A percentile compares a stretch with the other conserved stretches of the same genome.
phyloP scores from a whole-genome alignment of 2,113 vertebrate species.

The Dermatemys mawii region DNA sequence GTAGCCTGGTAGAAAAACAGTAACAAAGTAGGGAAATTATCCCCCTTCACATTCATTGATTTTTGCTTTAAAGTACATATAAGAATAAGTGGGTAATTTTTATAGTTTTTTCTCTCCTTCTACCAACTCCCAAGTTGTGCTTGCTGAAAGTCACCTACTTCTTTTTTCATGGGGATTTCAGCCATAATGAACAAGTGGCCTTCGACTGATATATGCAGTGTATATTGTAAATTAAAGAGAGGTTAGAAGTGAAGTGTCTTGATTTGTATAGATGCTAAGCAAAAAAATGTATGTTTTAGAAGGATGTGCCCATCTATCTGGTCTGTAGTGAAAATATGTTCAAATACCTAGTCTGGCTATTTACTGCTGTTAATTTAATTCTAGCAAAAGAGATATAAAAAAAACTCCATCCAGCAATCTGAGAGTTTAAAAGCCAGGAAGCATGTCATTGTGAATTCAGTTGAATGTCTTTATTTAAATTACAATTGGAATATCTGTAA shows the following conservation, averaged over 20 bases:
- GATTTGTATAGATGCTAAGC: not conserved
- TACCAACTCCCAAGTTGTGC: not conserved
- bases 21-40: not conserved
- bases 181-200: accelerated
- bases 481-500: not conserved
- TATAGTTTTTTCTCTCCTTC: not conserved
- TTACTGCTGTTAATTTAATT: not conserved
- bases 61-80: accelerated
- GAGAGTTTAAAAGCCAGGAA: not conserved
- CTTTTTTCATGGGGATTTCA: not conserved
- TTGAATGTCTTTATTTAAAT: not conserved
- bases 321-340: not conserved
- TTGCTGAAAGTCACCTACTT: not conserved
- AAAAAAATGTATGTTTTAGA: not conserved
- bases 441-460: not conserved
- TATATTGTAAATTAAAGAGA: not conserved
- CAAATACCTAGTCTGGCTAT: not conserved
- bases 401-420: not conserved
- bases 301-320: not conserved
- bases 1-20: no score
- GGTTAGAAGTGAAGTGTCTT: not conserved
- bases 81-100: not conserved
- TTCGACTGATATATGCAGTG: not conserved
- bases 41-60: no score
- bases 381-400: not conserved